These are phyloP conservation scores for Encarsia formosa DNA, from an alignment of 2,888 invertebrate genomes.

Conservation along the genomic window DNA sequence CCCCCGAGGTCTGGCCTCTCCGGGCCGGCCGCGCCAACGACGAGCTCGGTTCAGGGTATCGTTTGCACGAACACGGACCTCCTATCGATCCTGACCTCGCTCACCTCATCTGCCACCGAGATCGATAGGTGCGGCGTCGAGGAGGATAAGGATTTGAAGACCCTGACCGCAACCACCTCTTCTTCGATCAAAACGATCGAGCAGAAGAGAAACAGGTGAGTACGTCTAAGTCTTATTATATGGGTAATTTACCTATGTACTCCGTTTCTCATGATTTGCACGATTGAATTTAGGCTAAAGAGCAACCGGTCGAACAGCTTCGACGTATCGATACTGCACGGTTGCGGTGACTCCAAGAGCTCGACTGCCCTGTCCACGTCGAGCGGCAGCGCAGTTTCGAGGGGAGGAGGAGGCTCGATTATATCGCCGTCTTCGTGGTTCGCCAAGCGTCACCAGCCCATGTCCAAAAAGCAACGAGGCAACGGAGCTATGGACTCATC, in stretches of 20 bases:
- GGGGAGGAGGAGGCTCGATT: slow-evolving; percentile 19
- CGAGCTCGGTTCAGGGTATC: slow-evolving; percentile 56
- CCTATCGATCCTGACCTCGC: slow-evolving; percentile 71
- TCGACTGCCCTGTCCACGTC: slow-evolving; percentile 4
- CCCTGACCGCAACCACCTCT: neutral
- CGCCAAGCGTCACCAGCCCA: slow-evolving; percentile 72
- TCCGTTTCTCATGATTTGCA: too few relatives aligned
- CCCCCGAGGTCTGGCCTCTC: slow-evolving; percentile 35
- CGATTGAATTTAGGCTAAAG: slow-evolving; percentile 59
- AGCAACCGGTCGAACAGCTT: slow-evolving; percentile 80
- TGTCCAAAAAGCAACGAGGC: slow-evolving; percentile 56
- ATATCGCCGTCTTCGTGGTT: slow-evolving; percentile 69
- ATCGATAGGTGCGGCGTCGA: slow-evolving; percentile 62
- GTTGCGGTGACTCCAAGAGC: slow-evolving; percentile 40
- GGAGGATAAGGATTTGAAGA: slow-evolving; percentile 5
- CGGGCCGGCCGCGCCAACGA: slow-evolving; percentile 37
- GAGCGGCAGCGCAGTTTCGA: slow-evolving; percentile 9
- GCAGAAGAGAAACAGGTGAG: slow-evolving; percentile 48
- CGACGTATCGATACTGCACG: slow-evolving; percentile 71
- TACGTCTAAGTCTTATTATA: too few relatives aligned
- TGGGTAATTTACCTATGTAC: too few relatives aligned
- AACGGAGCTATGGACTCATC: slow-evolving; percentile 5
- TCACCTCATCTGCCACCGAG: slow-evolving; percentile 78
- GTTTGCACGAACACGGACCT: slow-evolving; percentile 80
- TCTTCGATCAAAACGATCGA: slow-evolving; percentile 41